phyloP scores from a whole-genome alignment of 2,797 vertebrate species.

The Lepilemur septentrionalis region DNA sequence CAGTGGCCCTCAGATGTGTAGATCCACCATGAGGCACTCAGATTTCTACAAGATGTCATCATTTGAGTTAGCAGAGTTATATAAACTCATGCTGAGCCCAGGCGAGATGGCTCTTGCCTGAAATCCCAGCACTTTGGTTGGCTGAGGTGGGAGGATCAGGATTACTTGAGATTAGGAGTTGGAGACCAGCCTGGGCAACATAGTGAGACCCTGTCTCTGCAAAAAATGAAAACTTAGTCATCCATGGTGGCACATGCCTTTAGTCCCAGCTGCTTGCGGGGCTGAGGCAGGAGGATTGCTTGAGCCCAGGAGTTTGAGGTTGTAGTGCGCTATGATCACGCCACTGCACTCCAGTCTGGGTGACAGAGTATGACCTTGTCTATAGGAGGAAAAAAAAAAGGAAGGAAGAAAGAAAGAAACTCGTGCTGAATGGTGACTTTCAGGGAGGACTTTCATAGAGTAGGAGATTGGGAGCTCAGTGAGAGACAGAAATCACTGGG shows the following conservation, averaged over 20 bases:
- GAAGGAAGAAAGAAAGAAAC: not conserved
- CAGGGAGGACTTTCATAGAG: not conserved
- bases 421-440: not conserved
- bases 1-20: not conserved
- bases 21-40: not conserved
- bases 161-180: not conserved
- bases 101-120: not conserved
- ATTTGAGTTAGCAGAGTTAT: not conserved
- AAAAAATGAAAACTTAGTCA: not conserved
- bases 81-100: not conserved
- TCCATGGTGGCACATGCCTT: not conserved
- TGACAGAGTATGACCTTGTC: not conserved
- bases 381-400: not conserved
- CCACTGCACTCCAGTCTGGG: not conserved
- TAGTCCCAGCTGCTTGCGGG: not conserved
- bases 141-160: not conserved
- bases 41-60: conserved; percentile 43
- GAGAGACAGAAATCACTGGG: not conserved
- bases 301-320: not conserved
- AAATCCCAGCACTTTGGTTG: not conserved
- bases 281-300: not conserved
- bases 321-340: not conserved
- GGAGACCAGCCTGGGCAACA: not conserved
- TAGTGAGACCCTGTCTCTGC: not conserved
- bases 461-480: not conserved